Conservation (phyloP, 2,113 vertebrate genomes). For the Ia io region DNA sequence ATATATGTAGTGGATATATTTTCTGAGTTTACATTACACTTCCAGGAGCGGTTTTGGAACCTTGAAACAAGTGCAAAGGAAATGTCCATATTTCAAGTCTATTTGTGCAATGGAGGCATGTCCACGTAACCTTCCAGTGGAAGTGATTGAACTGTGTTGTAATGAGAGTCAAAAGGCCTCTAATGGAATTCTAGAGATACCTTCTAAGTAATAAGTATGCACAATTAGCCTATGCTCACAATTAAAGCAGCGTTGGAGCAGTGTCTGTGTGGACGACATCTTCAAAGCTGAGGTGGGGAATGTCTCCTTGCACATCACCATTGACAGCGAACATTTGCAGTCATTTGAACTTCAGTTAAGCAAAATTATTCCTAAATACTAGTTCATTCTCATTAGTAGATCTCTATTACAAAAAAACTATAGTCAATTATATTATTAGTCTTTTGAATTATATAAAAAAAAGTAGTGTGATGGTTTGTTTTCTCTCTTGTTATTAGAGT, state of each 20-base stretch:
- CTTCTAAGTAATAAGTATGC: neutral
- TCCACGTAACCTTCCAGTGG: neutral
- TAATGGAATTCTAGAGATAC: neutral
- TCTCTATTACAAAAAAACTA: neutral
- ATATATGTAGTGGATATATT: neutral
- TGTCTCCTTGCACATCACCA: neutral
- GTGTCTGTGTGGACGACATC: neutral
- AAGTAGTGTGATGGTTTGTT: neutral
- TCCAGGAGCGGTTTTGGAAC: neutral
- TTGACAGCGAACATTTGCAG: neutral
- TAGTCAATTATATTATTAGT: neutral
- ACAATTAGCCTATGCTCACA: neutral
- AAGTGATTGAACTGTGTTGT: neutral
- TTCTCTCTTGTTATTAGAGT: neutral
- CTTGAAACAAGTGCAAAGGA: neutral
- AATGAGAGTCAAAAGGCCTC: neutral
- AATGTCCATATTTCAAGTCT: neutral
- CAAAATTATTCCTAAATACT: neutral
- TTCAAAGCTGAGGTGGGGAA: neutral
- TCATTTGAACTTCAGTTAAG: neutral
- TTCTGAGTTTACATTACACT: neutral
- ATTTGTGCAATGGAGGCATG: neutral
- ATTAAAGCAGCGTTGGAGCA: neutral
- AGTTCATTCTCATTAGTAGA: neutral
- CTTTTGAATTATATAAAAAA: neutral